A percentile compares a stretch with the other conserved stretches of the same genome.
Evolutionary conservation across 2,797 vertebrate genomes (phyloP).

Genomic region (Jordanella pulchra): DNA sequence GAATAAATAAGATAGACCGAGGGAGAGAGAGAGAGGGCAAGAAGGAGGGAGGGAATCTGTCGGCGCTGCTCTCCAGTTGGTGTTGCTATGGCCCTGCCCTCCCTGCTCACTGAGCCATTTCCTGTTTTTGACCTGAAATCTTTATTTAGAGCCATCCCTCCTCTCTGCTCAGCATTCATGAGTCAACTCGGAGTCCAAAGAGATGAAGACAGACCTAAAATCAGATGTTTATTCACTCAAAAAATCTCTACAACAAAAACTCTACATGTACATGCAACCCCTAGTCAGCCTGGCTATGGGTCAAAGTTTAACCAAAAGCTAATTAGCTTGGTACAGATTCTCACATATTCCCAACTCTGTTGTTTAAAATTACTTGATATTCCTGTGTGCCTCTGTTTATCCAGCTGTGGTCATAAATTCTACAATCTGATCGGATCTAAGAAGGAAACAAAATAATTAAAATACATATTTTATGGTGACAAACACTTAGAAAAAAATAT

Average conservation of each 20-base stretch:
- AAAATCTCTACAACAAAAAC: conserved; percentile 7
- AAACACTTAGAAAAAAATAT: too few species aligned
- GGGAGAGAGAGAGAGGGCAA: conserved; percentile 10
- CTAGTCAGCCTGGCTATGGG: neutral
- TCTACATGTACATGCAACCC: neutral
- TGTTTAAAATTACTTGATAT: conserved; percentile 11
- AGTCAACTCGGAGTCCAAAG: conserved; percentile 71
- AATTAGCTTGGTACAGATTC: conserved; percentile 2
- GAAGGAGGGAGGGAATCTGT: conserved; percentile 51
- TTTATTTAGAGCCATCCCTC: conserved; percentile 98
- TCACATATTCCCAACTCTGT: neutral
- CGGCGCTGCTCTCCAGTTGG: conserved; percentile 70
- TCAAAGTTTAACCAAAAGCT: conserved; percentile 16
- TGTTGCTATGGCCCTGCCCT: conserved; percentile 92
- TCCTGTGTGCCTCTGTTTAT: neutral
- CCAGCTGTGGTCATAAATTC: conserved; percentile 8
- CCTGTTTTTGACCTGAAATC: conserved; percentile 99
- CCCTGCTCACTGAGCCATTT: conserved; percentile 98
- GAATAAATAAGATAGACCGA: conserved; percentile 57
- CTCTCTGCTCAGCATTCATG: conserved; percentile 77
- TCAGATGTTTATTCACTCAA: conserved; percentile 54
- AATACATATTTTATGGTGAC: neutral
- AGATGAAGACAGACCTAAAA: conserved; percentile 65
- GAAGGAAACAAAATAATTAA: neutral
- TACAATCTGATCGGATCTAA: neutral